A percentile compares a stretch with the other conserved stretches of the same genome.
Conservation (phyloP, 1,140 invertebrate genomes). For the Ditylenchus dipsaci region DNA sequence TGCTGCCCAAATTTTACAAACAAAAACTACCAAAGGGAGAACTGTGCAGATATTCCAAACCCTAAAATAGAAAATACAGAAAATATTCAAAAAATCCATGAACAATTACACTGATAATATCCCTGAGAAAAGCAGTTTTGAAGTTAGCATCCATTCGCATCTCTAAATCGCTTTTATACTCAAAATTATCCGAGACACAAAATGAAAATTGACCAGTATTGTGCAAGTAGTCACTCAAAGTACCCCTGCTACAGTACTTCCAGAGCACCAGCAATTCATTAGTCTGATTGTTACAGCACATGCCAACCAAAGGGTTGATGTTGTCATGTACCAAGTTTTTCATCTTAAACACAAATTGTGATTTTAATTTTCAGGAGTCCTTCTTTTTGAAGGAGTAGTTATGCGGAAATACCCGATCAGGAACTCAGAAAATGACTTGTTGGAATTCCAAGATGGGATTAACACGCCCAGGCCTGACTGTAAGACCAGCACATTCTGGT, state of each 20-base stretch:
- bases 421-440: too few species aligned
- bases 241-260: slow-evolving; percentile 16
- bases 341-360: slow-evolving; percentile 7
- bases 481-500: too few species aligned
- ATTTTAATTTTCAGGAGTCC: neutral
- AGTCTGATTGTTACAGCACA: slow-evolving; percentile 18
- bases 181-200: too few species aligned
- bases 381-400: too few species aligned
- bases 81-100: neutral
- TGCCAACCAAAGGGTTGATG: slow-evolving; percentile 14
- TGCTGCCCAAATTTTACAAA: too few species aligned
- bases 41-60: slow-evolving; percentile 6
- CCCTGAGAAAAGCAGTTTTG: slow-evolving; percentile 20
- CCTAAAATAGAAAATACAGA: slow-evolving; percentile 8
- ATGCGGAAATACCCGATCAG: too few species aligned
- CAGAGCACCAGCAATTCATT: slow-evolving; percentile 19
- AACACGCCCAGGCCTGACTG: too few species aligned
- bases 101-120: slow-evolving; percentile 20
- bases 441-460: too few species aligned
- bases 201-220: neutral
- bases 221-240: slow-evolving; percentile 16
- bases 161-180: neutral
- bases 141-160: slow-evolving; percentile 20
- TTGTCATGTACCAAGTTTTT: slow-evolving; percentile 24
- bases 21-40: neutral